These are phyloP conservation scores for Cordylochernes scorpioides DNA, from an alignment of 2,888 invertebrate species.

Conservation along the genomic window DNA sequence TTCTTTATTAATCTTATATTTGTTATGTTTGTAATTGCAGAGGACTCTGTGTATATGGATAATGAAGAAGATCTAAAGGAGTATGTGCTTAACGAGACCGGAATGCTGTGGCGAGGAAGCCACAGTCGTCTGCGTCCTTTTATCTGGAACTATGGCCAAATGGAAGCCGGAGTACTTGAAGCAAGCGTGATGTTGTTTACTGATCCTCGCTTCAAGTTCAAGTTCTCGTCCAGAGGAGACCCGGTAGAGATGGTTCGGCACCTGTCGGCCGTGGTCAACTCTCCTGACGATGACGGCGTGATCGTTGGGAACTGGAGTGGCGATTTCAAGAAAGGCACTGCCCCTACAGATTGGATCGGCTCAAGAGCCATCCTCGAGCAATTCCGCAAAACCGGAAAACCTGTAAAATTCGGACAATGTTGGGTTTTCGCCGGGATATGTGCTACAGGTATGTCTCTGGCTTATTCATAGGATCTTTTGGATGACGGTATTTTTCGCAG, in stretches of 20 bases:
- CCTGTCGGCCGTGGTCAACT: slow-evolving; percentile 10
- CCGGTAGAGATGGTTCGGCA: slow-evolving; percentile 12
- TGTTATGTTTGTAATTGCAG: slow-evolving; percentile 2
- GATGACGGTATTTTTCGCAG: slow-evolving; percentile 22
- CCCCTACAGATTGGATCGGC: slow-evolving; percentile 21
- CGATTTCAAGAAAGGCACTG: slow-evolving; percentile 18
- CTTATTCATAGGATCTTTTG: neutral
- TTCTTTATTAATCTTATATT: too few species aligned
- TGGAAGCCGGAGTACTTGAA: slow-evolving; percentile 1
- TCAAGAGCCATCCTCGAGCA: slow-evolving; percentile 20
- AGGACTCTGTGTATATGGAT: slow-evolving; percentile 8
- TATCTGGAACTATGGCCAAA: slow-evolving; percentile 13
- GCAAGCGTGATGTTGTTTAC: too few species aligned
- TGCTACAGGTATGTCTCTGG: slow-evolving; percentile 10
- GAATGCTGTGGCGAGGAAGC: slow-evolving; percentile 13
- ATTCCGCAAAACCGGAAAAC: slow-evolving; percentile 17
- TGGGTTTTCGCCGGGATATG: slow-evolving; percentile 22
- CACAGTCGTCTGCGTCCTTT: slow-evolving; percentile 10
- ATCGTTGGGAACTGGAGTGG: slow-evolving; percentile 19
- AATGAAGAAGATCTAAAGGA: slow-evolving; percentile 7
- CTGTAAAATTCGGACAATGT: slow-evolving; percentile 23
- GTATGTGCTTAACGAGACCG: slow-evolving; percentile 12
- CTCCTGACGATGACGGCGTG: slow-evolving; percentile 15
- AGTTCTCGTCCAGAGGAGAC: too few species aligned
- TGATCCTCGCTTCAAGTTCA: too few species aligned